Percentiles rank a stretch among this genome's conserved stretches.
These are phyloP conservation scores for Nymphalis polychloros DNA, from an alignment of 2,888 invertebrate species.

Conservation along the genomic window DNA sequence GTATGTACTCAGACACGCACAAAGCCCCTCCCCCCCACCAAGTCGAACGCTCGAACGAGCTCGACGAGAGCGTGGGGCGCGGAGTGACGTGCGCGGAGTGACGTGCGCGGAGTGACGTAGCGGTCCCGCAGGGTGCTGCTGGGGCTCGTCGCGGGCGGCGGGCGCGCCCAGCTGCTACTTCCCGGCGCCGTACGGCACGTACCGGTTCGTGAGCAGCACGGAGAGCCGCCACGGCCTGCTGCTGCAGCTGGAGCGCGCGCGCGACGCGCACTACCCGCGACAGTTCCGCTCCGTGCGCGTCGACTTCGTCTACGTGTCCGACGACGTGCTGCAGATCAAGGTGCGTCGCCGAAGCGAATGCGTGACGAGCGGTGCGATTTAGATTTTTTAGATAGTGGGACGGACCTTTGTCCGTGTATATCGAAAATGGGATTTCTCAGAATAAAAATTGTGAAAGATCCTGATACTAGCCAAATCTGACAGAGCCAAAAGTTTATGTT, in stretches of 20 bases:
- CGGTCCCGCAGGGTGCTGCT: slow-evolving; percentile 83
- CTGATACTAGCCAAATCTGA: too few species aligned
- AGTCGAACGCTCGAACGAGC: too few species aligned
- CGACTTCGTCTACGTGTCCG: slow-evolving; percentile 83
- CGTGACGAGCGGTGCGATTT: too few species aligned
- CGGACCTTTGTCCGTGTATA: too few species aligned
- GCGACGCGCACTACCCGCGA: slow-evolving; percentile 83
- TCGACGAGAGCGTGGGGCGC: too few species aligned
- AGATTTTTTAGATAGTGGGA: too few species aligned
- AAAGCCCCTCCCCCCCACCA: too few species aligned
- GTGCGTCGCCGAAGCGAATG: slow-evolving; percentile 59
- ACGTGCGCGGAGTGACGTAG: neutral
- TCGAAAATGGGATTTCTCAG: too few species aligned
- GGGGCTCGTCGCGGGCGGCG: slow-evolving; percentile 72
- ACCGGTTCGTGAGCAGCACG: slow-evolving; percentile 83
- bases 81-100: too few species aligned
- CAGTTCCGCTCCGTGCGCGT: slow-evolving; percentile 83
- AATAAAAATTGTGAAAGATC: too few species aligned
- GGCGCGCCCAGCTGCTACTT: slow-evolving; percentile 88
- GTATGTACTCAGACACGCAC: too few species aligned
- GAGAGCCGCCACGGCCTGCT: slow-evolving; percentile 82
- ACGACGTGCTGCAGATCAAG: slow-evolving; percentile 85
- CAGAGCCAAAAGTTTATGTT: too few species aligned
- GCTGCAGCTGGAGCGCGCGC: slow-evolving; percentile 78
- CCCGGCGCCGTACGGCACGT: slow-evolving; percentile 85